Evolutionary conservation across 2,797 vertebrate species (phyloP).

Genomic region (Ctenosaura bakeri): DNA sequence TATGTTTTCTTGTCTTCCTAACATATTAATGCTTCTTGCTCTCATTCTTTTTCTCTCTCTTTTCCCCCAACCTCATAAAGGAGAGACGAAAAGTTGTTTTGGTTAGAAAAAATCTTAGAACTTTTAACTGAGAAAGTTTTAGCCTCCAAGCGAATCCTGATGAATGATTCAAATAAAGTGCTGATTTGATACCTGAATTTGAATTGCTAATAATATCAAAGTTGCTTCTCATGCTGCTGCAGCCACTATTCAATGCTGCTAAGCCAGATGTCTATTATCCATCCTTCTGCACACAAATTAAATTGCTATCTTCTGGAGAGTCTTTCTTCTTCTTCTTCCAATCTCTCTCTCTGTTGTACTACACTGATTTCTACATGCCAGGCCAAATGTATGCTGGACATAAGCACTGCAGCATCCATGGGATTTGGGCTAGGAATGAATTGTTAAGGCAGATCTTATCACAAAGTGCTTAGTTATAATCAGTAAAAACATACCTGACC

Average conservation of each 20-base stretch:
- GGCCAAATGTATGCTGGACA: constrained; percentile 9
- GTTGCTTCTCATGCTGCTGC: constrained; percentile 49
- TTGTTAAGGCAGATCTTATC: constrained; percentile 28
- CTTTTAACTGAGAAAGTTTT: constrained; percentile 58
- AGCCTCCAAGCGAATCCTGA: constrained; percentile 46
- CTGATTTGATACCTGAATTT: constrained; percentile 65
- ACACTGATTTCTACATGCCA: constrained; percentile 22
- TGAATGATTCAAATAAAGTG: constrained; percentile 68
- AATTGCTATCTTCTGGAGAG: constrained; percentile 43
- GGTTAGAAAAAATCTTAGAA: constrained; percentile 59
- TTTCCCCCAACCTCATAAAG: constrained; percentile 4
- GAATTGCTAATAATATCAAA: constrained; percentile 73
- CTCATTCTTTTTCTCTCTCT: constrained; percentile 3
- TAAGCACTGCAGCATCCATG: neutral
- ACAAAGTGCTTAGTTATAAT: constrained; percentile 30
- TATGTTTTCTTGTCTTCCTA: constrained; percentile 20
- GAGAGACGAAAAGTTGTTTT: constrained; percentile 46
- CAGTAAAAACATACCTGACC: constrained; percentile 4
- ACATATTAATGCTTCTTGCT: constrained; percentile 1
- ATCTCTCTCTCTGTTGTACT: constrained; percentile 15
- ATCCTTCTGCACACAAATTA: constrained; percentile 52
- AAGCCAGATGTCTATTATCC: constrained; percentile 66
- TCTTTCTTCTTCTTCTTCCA: constrained; percentile 1
- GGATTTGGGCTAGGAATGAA: constrained; percentile 3
- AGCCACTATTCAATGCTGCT: constrained; percentile 43